phyloP scores from a whole-genome alignment of 2,888 invertebrate species.

The Corythucha ciliata region DNA sequence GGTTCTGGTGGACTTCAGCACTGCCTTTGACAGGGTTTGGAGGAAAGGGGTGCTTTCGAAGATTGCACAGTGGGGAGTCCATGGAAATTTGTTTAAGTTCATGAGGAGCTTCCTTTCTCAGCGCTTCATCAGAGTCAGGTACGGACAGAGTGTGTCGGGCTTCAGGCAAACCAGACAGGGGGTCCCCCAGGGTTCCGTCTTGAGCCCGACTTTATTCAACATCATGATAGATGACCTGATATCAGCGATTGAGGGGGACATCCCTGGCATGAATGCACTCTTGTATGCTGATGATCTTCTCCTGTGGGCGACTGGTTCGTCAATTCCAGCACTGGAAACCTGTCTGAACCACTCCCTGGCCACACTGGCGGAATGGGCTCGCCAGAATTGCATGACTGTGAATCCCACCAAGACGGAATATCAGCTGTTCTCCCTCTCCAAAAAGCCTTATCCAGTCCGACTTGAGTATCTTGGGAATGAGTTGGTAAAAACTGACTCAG shows the following conservation, averaged over 20 bases:
- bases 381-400: conserved; percentile 1
- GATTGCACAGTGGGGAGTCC: too few species aligned
- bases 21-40: not conserved
- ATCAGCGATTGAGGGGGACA: conserved; percentile 1
- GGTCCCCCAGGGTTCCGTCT: too few species aligned
- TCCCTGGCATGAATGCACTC: conserved; percentile 10
- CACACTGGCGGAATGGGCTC: too few species aligned
- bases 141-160: too few species aligned
- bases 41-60: too few species aligned
- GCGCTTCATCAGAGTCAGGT: conserved; percentile 13
- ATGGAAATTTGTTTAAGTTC: conserved; percentile 10
- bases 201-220: conserved; percentile 11
- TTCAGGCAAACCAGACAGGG: too few species aligned
- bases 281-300: too few species aligned
- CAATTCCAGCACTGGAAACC: too few species aligned
- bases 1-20: not conserved
- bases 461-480: not conserved
- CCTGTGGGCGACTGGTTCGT: too few species aligned
- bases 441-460: not conserved
- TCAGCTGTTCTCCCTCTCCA: conserved; percentile 2
- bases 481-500: conserved; percentile 7
- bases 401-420: not conserved
- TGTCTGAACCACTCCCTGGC: too few species aligned
- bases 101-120: conserved; percentile 11
- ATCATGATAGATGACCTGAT: conserved; percentile 16